Evolutionary conservation across 1,140 invertebrate genomes (phyloP).

Genomic region (Lerema accius): DNA sequence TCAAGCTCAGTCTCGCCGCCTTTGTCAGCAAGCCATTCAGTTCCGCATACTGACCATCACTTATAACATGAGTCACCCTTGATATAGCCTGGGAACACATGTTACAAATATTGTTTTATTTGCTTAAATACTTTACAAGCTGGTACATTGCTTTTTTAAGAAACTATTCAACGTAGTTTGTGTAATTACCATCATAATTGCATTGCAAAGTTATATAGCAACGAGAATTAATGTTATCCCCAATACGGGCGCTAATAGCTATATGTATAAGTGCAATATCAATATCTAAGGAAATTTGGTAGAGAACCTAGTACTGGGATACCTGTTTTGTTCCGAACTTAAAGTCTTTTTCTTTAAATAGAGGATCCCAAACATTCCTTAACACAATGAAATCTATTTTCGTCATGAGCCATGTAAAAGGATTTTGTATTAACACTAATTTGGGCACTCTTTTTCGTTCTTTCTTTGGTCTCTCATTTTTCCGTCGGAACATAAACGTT

Average conservation of each 20-base stretch:
- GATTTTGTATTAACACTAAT: conserved; percentile 72
- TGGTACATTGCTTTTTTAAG: no score
- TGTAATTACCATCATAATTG: no score
- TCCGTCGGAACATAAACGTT: conserved; percentile 49
- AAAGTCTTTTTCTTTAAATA: conserved; percentile 68
- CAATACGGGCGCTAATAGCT: no score
- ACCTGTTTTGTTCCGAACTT: conserved; percentile 73
- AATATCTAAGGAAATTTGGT: no score
- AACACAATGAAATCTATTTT: conserved; percentile 72
- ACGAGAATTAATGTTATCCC: no score
- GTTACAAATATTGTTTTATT: no score
- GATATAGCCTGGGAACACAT: conserved; percentile 69
- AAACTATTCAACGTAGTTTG: no score
- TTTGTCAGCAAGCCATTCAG: conserved; percentile 74
- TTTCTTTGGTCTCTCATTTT: conserved; percentile 44
- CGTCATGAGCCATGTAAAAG: conserved; percentile 69
- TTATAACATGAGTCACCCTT: conserved; percentile 67
- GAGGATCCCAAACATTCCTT: conserved; percentile 66
- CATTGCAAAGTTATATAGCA: no score
- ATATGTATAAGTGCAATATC: no score
- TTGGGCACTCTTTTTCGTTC: conserved; percentile 62
- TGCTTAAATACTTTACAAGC: no score
- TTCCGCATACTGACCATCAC: conserved; percentile 57
- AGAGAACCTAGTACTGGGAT: no score
- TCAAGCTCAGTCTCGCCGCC: conserved; percentile 61